Base-by-base conservation (phyloP, 2,113 vertebrate species). In the Dromas ardeola region DNA sequence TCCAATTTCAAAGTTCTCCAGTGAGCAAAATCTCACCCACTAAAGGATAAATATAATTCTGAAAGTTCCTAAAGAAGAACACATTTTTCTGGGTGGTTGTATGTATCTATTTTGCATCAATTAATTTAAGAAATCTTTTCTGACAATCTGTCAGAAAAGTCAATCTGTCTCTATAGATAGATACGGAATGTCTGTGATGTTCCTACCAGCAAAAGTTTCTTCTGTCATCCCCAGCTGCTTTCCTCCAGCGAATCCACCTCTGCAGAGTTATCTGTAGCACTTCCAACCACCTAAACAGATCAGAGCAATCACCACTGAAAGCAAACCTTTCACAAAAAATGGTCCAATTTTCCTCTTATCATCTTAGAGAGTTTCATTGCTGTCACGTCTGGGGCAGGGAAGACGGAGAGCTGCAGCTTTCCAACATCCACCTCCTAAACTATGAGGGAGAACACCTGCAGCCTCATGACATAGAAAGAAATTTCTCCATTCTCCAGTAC, bases 111-210 rank as follows among this genome's bases (percentile, higher is more conserved):
- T 93, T 95, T 71, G 8, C 43, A 79, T 50, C 69, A 84, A 95
- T 94, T 94, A 95, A 95, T 95, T 89, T 76, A 96, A 95, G 62
- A 94, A 89, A 89, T 61, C 43, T 45, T 79, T 95, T 86, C 86
- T 87, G 91, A 94, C 93, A 95, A 72, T 80, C 73, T 94, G 88
- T 93, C 93, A 94, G 90, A 90, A 74, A 93, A 96, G 83, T 93
- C 86, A 90, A 18, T 91, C 61, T 79, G n/a, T 55, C 88, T 92
- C 93, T 88, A 65, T 53, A 85, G 86, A 89, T 55, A 92, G 61
- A 89, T 49, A 61, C 0, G 18, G 45, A 45, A 49, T 25, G 86
- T 95, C 86, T 92, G 58, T 95, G 88, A 93, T 94, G 79, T 70
- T 94, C 92, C 94, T 94, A 94, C 20, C 91, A 91, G 81, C 32